Conservation (phyloP, 2,888 invertebrate genomes). For the Pollenia labialis region DNA sequence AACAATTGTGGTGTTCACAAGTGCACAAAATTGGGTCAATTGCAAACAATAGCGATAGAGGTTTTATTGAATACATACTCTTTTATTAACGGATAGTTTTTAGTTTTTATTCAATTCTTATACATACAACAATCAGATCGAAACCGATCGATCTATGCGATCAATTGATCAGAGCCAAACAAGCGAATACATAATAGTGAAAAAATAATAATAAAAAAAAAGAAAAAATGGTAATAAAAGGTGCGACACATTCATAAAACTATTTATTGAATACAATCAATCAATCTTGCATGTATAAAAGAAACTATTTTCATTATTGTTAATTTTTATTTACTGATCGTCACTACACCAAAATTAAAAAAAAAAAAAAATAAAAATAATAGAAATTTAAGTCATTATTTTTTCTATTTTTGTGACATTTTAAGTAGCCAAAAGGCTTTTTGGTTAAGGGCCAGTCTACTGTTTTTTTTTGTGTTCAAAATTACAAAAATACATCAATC, state of each 20-base stretch:
- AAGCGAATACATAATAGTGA: conserved; percentile 30
- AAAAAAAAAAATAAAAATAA: conserved; percentile 19
- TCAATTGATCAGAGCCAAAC: conserved; percentile 32
- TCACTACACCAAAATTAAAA: conserved; percentile 16
- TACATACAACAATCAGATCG: conserved; percentile 30
- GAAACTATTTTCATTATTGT: conserved; percentile 14
- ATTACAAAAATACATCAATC: conserved; percentile 43
- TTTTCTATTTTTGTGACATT: conserved; percentile 12
- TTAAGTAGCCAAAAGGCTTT: conserved; percentile 41
- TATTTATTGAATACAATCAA: conserved; percentile 56
- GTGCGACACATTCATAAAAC: conserved; percentile 54
- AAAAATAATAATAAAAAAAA: background rate
- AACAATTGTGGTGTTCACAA: conserved; percentile 18
- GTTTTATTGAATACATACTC: conserved; percentile 1
- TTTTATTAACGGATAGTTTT: conserved; percentile 29
- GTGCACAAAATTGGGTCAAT: conserved; percentile 61
- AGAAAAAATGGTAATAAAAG: conserved; percentile 38
- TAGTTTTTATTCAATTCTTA: conserved; percentile 16
- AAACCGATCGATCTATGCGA: conserved; percentile 14
- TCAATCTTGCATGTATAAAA: conserved; percentile 60
- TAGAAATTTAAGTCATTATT: background rate
- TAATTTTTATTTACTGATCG: conserved; percentile 21
- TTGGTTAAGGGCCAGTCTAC: conserved; percentile 5
- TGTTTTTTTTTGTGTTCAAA: no score
- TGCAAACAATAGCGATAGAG: conserved; percentile 26